These are phyloP conservation scores for Seira sanloemensis DNA, from an alignment of 2,888 invertebrate genomes.

Conservation along the genomic window DNA sequence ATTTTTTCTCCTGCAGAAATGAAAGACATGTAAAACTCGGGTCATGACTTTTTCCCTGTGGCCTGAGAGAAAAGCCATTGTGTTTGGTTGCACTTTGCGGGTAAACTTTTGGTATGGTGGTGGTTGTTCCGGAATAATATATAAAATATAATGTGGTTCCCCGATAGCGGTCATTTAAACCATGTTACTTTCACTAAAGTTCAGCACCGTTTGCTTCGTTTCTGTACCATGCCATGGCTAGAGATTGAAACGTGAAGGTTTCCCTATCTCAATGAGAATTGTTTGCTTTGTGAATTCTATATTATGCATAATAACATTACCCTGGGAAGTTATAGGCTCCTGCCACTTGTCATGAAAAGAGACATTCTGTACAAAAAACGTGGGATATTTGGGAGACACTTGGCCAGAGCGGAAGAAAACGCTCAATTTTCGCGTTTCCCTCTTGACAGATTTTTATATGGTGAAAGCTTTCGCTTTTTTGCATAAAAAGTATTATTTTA, in stretches of 20 bases:
- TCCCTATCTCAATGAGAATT: too few species aligned
- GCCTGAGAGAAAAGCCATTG: neutral
- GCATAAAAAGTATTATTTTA: neutral
- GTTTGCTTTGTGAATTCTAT: constrained; percentile 38
- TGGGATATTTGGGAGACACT: constrained; percentile 14
- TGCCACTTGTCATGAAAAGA: constrained; percentile 45
- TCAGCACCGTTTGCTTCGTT: too few species aligned
- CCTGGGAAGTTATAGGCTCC: neutral
- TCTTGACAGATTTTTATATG: neutral
- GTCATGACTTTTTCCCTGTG: neutral
- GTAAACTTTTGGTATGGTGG: neutral
- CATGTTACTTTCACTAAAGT: too few species aligned
- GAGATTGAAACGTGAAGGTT: too few species aligned
- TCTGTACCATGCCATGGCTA: too few species aligned
- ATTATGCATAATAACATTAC: constrained; percentile 6
- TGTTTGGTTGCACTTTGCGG: neutral
- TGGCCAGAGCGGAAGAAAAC: neutral
- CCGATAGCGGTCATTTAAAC: neutral
- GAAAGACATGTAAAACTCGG: neutral
- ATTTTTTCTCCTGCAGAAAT: neutral
- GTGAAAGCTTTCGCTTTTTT: neutral
- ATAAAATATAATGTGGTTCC: neutral
- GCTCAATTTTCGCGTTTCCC: neutral
- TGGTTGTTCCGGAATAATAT: neutral
- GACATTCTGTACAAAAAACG: constrained; percentile 22